Conservation (phyloP, 2,113 vertebrate genomes). For the Cepphus grylle region DNA sequence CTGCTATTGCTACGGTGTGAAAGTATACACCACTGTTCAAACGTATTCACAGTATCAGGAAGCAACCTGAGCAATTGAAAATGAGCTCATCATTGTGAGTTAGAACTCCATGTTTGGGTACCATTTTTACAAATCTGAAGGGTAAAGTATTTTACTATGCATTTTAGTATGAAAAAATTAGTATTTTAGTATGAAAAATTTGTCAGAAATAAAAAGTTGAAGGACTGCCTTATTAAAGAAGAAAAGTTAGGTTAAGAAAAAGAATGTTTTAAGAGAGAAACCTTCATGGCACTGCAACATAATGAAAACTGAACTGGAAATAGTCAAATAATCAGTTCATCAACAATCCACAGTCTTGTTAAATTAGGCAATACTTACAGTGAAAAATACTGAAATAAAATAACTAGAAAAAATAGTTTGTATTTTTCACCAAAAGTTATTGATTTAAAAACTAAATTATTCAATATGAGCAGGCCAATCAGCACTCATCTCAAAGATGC, state of each 20-base stretch:
- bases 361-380: neutral
- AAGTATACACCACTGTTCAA: neutral
- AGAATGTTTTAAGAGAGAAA: neutral
- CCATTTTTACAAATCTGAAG: neutral
- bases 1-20: neutral
- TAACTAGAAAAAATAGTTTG: neutral
- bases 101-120: neutral
- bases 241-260: neutral
- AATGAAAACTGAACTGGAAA: neutral
- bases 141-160: neutral
- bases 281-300: neutral
- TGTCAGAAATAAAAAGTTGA: neutral
- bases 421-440: neutral
- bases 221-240: neutral
- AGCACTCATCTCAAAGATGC: neutral
- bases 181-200: neutral
- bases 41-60: neutral
- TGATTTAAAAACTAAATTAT: neutral
- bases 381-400: neutral
- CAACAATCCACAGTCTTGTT: neutral
- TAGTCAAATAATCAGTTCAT: neutral
- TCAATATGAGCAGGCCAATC: neutral
- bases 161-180: neutral
- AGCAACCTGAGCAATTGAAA: neutral
- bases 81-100: neutral